Base-by-base conservation (phyloP, 2,888 invertebrate genomes). In the Ornithoptera alexandrae region DNA sequence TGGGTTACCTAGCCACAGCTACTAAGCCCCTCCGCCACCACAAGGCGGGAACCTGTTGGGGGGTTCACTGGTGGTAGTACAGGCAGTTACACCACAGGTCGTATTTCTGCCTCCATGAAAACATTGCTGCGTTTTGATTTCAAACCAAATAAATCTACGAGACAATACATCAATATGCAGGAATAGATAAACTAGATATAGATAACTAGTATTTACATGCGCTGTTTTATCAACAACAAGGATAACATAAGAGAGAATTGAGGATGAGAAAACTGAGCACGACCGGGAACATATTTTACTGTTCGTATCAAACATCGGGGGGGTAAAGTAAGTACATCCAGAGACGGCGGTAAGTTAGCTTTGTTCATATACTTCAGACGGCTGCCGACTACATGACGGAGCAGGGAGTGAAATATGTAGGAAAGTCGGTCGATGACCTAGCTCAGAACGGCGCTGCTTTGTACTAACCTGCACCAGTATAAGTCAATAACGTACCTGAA, bases 351-450 rank as follows among this genome's bases (percentile, higher is more conserved):
- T 67, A 62, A 62, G 59, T 69, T 65, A 60, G 42, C 70, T 70
- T 67, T 59, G 66, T 70, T 70, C 67, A 67, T 66, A 58, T 57
- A 12, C 39, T 65, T 24, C 68, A 65, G 59, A 50, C 62, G 42
- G 46, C 62, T 46, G 46, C 20, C 56, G 69, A 61, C 65, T 69
- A 62, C 63, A 66, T 66, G 69, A 63, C 66, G 70, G 63, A 56
- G 50, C 58, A 20, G 36, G 62, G 58, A 66, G 69, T 70, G 24
- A 70, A 70, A 70, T 70, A 70, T 70, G 66, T 71, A 66, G 68
- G 62, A 65, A 59, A 71, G 18, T 50, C 66, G 70, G 70, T 70
- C 66, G 66, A 70, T 66, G 63, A 42, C 59, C 66, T 22, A 58
- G 58, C 62, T 18, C 15, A 17, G 8, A n/a, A 64, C 63, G 15